A percentile compares a stretch with the other conserved stretches of the same genome.
These are phyloP conservation scores for Yasuhikotakia modesta DNA, from an alignment of 2,797 vertebrate species.

Conservation along the genomic window DNA sequence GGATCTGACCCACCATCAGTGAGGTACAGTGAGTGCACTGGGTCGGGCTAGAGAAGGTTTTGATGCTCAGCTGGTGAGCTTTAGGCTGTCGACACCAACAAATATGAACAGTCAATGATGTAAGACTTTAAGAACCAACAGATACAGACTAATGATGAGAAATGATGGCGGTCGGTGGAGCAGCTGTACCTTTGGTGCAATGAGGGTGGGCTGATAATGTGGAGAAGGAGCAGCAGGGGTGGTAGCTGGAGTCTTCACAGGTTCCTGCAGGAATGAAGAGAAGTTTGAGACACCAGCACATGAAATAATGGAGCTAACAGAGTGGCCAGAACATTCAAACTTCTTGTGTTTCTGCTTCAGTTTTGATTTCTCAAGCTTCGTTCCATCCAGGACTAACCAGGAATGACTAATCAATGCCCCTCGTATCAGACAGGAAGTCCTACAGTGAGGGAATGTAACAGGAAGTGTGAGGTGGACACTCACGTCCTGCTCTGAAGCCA, in stretches of 20 bases:
- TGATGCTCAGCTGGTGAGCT: conserved; percentile 94
- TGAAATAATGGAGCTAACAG: neutral
- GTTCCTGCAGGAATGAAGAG: conserved; percentile 66
- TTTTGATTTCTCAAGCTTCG: neutral
- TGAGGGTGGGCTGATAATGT: conserved; percentile 66
- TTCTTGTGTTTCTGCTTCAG: neutral
- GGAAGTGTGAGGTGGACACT: conserved; percentile 63
- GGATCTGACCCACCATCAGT: conserved; percentile 91
- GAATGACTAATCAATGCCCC: conserved; percentile 14
- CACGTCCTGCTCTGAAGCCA: conserved; percentile 82
- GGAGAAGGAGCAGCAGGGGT: conserved; percentile 62
- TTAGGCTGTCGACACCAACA: conserved; percentile 81
- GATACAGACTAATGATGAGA: conserved; percentile 3
- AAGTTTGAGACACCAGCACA: neutral
- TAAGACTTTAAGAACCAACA: neutral
- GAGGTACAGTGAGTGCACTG: conserved; percentile 98
- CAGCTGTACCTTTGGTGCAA: conserved; percentile 70
- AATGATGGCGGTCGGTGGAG: neutral
- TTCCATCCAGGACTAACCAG: conserved; percentile 9
- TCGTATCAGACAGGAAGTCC: conserved; percentile 43
- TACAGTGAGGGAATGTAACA: conserved; percentile 39
- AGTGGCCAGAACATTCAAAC: neutral
- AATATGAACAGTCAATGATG: neutral
- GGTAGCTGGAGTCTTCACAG: conserved; percentile 55
- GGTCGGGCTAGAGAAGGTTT: conserved; percentile 91